phyloP scores from a whole-genome alignment of 2,888 invertebrate species.

The Troides aeacus region DNA sequence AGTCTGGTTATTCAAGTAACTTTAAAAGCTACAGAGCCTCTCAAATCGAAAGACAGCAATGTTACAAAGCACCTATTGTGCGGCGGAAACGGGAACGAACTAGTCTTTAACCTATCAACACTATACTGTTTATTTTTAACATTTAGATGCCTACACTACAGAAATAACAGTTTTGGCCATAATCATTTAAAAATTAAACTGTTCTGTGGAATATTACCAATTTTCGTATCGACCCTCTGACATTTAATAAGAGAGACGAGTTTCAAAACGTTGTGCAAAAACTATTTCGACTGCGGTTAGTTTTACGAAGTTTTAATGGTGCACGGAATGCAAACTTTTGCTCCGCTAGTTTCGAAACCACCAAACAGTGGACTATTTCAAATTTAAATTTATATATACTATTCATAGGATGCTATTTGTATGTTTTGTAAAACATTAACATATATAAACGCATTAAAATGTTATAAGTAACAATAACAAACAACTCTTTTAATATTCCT shows the following conservation, averaged over 20 bases:
- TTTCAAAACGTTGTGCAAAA: slow-evolving; percentile 19
- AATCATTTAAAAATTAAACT: neutral
- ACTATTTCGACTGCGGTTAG: slow-evolving; percentile 18
- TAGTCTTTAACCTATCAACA: too few species aligned
- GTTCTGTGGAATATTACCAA: neutral
- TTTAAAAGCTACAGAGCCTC: too few species aligned
- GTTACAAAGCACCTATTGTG: too few species aligned
- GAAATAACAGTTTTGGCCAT: neutral
- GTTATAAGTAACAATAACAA: too few species aligned
- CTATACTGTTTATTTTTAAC: too few species aligned
- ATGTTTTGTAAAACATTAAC: neutral
- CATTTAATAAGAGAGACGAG: slow-evolving; percentile 9
- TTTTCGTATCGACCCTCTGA: neutral
- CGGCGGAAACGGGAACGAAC: too few species aligned
- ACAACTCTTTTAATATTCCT: too few species aligned
- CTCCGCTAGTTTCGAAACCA: slow-evolving; percentile 37
- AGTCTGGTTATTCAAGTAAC: too few species aligned
- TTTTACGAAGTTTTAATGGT: slow-evolving; percentile 61
- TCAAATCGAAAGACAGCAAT: too few species aligned
- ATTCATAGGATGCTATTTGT: neutral
- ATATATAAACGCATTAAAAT: too few species aligned
- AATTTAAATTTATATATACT: slow-evolving; percentile 19
- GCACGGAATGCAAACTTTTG: slow-evolving; percentile 50
- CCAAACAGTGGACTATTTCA: slow-evolving; percentile 31
- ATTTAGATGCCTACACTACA: neutral